Conservation (phyloP, 2,888 invertebrate species). For the Tineola bisselliella region DNA sequence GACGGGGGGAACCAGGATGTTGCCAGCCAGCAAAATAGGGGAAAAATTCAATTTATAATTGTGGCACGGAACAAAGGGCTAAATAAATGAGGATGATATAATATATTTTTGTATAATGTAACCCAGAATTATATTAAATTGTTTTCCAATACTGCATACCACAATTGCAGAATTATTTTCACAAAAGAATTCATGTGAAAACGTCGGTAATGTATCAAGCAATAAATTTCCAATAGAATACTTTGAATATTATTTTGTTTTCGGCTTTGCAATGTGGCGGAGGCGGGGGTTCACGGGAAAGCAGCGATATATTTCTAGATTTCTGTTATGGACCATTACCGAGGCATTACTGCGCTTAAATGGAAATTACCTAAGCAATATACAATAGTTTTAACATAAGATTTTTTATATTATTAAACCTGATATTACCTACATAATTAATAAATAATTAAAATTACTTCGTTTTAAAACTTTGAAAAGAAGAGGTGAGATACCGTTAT, state of each 20-base stretch:
- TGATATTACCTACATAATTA: too few species aligned
- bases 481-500: neutral
- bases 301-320: slow-evolving; percentile 40
- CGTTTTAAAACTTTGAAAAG: too few species aligned
- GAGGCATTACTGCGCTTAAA: slow-evolving; percentile 44
- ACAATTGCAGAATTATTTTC: neutral
- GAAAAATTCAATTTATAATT: too few species aligned
- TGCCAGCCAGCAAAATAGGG: too few species aligned
- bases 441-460: too few species aligned
- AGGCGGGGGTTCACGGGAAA: neutral
- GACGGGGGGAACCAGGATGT: too few species aligned
- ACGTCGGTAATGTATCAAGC: slow-evolving; percentile 5
- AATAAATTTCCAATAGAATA: neutral
- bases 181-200: neutral
- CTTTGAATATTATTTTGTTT: slow-evolving; percentile 7
- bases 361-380: slow-evolving; percentile 44
- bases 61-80: too few species aligned
- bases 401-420: too few species aligned
- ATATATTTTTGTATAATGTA: too few species aligned
- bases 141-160: neutral
- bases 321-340: slow-evolving; percentile 52
- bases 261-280: neutral
- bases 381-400: too few species aligned
- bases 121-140: neutral
- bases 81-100: too few species aligned